Percentiles rank a stretch among this genome's conserved stretches.
These are phyloP conservation scores for Clitarchus hookeri DNA, from an alignment of 2,888 invertebrate genomes.

Conservation along the genomic window DNA sequence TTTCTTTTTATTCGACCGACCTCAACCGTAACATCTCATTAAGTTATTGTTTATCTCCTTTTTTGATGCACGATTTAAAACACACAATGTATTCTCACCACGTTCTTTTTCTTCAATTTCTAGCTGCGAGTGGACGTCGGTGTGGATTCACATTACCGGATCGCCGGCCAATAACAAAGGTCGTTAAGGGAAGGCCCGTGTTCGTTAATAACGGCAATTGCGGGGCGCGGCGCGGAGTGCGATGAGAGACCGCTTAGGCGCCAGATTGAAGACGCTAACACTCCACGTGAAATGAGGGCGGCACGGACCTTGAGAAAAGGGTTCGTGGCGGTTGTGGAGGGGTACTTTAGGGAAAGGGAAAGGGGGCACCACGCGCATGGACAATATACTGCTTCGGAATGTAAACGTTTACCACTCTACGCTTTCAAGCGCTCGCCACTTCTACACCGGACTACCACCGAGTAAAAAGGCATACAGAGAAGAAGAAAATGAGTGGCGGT, in stretches of 20 bases:
- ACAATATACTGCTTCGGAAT: background rate
- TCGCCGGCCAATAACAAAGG: background rate
- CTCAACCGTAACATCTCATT: background rate
- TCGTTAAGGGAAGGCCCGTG: background rate
- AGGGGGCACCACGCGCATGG: background rate
- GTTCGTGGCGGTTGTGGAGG: too few species aligned
- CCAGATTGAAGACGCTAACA: background rate
- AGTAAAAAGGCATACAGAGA: too few species aligned
- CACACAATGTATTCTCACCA: too few species aligned
- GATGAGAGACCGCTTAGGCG: background rate
- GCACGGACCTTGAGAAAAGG: background rate
- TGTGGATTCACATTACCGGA: background rate
- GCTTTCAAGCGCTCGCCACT: too few species aligned
- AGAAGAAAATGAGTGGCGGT: too few species aligned
- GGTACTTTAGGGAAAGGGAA: too few species aligned
- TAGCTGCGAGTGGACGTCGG: background rate
- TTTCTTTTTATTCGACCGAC: background rate
- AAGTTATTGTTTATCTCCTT: background rate
- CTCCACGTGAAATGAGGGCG: background rate
- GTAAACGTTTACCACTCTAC: background rate
- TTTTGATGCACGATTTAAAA: too few species aligned
- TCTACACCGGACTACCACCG: too few species aligned
- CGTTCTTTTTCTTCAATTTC: background rate
- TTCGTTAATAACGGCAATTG: slow-evolving; percentile 5
- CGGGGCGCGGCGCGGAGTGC: background rate